phyloP scores from a whole-genome alignment of 2,888 invertebrate genomes.

The Heteropelma amictum region DNA sequence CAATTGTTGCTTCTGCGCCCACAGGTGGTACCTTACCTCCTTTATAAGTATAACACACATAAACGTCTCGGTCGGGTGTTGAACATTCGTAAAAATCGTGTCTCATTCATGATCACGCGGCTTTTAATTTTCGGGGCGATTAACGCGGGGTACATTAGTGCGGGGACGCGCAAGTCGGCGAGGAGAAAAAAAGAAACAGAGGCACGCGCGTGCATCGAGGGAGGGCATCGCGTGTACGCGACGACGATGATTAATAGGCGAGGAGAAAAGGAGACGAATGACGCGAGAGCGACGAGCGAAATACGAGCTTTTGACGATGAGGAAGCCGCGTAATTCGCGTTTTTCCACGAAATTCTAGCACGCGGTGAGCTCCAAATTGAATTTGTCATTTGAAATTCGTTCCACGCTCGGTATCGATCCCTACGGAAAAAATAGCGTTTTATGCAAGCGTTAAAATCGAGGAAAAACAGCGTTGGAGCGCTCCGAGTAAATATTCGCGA shows the following conservation, averaged over 20 bases:
- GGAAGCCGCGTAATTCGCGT: no score
- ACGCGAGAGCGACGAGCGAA: no score
- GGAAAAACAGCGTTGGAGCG: no score
- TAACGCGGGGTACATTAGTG: background rate
- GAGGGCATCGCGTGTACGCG: background rate
- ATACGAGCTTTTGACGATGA: no score
- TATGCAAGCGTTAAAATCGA: no score
- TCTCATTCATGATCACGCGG: background rate
- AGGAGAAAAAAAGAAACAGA: background rate
- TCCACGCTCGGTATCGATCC: no score
- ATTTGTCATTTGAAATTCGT: no score
- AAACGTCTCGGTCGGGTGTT: slow-evolving; percentile 15
- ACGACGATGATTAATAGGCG: no score
- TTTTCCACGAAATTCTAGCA: no score
- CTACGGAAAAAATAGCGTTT: no score
- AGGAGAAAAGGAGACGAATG: background rate
- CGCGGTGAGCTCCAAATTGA: no score
- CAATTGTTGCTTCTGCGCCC: slow-evolving; percentile 78
- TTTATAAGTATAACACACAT: slow-evolving; percentile 54
- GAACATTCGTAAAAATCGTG: slow-evolving; percentile 24
- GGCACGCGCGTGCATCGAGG: background rate
- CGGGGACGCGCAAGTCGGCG: background rate
- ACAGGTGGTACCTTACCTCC: slow-evolving; percentile 76
- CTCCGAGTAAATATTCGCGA: no score
- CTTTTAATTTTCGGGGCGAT: background rate